Percentiles rank a stretch among this genome's conserved stretches.
phyloP scores from a whole-genome alignment of 1,140 invertebrate species.

The Linepithema humile region DNA sequence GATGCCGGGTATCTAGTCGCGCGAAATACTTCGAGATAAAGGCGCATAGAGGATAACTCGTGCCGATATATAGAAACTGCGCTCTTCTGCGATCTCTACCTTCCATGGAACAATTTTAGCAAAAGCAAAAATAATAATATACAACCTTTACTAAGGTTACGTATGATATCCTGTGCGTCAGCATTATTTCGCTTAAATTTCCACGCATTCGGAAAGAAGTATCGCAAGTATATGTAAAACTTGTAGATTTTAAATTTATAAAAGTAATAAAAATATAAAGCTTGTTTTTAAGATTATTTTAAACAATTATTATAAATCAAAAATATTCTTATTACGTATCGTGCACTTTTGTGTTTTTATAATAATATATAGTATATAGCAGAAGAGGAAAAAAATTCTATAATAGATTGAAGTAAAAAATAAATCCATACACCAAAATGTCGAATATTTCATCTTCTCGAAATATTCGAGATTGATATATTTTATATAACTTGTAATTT shows the following conservation, averaged over 20 bases:
- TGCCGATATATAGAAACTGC: conserved; percentile 57
- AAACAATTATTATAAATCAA: not conserved
- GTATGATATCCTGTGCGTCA: conserved; percentile 2
- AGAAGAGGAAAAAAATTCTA: not conserved
- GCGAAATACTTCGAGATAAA: conserved; percentile 66
- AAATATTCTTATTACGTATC: not conserved
- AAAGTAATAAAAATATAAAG: not conserved
- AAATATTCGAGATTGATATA: conserved; percentile 6
- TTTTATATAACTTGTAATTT: conserved; percentile 20
- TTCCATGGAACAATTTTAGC: conserved; percentile 6
- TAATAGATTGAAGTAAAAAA: not conserved
- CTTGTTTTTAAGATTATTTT: not conserved
- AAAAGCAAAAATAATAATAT: conserved; percentile 40
- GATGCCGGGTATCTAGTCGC: conserved; percentile 60
- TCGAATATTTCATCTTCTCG: not conserved
- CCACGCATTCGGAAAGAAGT: not conserved
- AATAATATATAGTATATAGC: not conserved
- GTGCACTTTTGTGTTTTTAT: not conserved
- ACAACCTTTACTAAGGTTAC: not conserved
- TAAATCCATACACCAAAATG: not conserved
- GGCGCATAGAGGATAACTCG: conserved; percentile 40
- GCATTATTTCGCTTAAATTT: conserved; percentile 1
- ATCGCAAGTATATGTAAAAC: not conserved
- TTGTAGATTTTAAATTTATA: not conserved
- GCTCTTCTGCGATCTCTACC: conserved; percentile 25